Evolutionary conservation across 2,113 vertebrate genomes (phyloP), one percentile per base, ranked within the genome.

Genomic region (Madoqua kirkii): DNA sequence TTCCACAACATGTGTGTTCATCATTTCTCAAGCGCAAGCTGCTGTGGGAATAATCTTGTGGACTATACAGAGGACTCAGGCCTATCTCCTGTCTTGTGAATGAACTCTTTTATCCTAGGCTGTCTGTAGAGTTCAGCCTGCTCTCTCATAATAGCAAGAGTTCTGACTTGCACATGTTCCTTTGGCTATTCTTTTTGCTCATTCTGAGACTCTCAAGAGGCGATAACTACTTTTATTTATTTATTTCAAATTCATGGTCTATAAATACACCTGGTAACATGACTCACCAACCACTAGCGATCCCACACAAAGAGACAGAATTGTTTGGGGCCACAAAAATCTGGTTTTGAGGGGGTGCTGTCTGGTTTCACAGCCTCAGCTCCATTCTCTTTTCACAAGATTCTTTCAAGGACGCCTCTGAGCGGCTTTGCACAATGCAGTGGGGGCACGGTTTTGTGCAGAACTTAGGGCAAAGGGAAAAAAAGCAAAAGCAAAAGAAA

Each of bases 261-360:
- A 97, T 97, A 98, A 97, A 98, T 98, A 98, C 29, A 97, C 83
- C 91, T 96, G 57, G 54, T 92, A 97, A 85, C 33, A 91, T 97
- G 98, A 98, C 87, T 98, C 97, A 98, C 91, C 89, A 95, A 94
- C 93, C 96, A 93, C 88, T 93, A 67, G 57, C 89, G 60, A 81
- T 94, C 93, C 78, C 93, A 98, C 97, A 96, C 91, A 97, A 97
- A 97, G 95, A 90, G 85, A 91, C 25, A 40, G 78, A 79, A 89
- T 97, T 95, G 93, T 97, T 96, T 93, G 23, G 96, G 97, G 76
- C 92, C 86, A 91, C 94, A 97, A n/a, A 89, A 96, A 94, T 97
- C 96, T 97, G 91, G 93, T 96, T 97, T 96, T 95, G 92, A 96
- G 93, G 95, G 93, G 95, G 85, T 81, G 83, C 79, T 89, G 95